Conservation (phyloP, 2,113 vertebrate species). For the Xyliphius kryptos region DNA sequence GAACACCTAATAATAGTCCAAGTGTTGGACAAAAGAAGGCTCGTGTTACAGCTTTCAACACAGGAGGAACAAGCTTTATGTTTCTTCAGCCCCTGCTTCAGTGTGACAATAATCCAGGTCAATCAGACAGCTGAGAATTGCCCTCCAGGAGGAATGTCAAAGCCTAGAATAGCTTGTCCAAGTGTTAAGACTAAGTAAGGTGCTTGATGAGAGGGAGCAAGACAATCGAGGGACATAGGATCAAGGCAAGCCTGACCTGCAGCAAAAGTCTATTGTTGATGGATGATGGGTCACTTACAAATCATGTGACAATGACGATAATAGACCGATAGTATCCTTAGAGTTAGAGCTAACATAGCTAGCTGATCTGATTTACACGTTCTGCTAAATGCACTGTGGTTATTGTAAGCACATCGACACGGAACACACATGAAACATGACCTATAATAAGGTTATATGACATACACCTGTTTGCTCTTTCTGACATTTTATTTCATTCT, state of each 20-base stretch:
- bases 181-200: constrained; percentile 35
- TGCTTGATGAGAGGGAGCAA: constrained; percentile 17
- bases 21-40: constrained; percentile 30
- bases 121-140: constrained; percentile 40
- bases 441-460: too few species aligned
- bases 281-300: constrained; percentile 6
- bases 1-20: constrained; percentile 30
- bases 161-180: constrained; percentile 35
- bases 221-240: constrained; percentile 1
- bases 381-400: neutral
- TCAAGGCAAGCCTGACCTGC: constrained; percentile 5
- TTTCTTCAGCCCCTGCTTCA: constrained; percentile 19
- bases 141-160: constrained; percentile 3
- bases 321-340: neutral
- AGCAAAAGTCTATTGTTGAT: constrained; percentile 3
- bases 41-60: constrained; percentile 35
- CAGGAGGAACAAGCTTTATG: constrained; percentile 7
- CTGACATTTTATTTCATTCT: neutral
- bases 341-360: neutral
- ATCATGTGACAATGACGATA: neutral
- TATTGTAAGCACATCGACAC: neutral
- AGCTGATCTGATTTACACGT: neutral
- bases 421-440: too few species aligned
- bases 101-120: constrained; percentile 9
- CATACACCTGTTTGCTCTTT: too few species aligned